These are phyloP conservation scores for Anastrepha ludens DNA, from an alignment of 1,140 invertebrate genomes.

Conservation along the genomic window DNA sequence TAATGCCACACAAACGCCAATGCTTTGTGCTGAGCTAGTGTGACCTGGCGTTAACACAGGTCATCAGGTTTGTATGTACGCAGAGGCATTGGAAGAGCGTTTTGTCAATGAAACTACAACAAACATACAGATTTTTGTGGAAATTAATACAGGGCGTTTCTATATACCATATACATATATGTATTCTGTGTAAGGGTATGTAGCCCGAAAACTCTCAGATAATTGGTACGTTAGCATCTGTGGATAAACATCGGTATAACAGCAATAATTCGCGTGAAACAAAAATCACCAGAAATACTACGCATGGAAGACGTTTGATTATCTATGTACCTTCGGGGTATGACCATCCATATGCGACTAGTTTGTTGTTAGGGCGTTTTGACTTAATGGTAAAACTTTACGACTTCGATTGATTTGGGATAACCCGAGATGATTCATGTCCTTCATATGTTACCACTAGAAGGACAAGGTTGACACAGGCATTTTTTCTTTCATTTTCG, in stretches of 20 bases:
- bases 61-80: not conserved
- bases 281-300: not conserved
- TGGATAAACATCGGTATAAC: not conserved
- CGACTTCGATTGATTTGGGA: not conserved
- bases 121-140: not conserved
- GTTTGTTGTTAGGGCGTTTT: slow-evolving; percentile 26
- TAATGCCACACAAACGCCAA: not conserved
- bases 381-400: slow-evolving; percentile 30
- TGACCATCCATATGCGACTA: not conserved
- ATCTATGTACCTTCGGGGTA: not conserved
- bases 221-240: not conserved
- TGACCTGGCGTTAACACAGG: not conserved
- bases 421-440: not conserved
- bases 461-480: too few relatives aligned
- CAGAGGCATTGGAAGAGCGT: not conserved
- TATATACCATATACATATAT: too few relatives aligned
- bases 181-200: too few relatives aligned
- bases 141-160: not conserved
- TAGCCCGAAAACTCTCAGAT: not conserved
- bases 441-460: not conserved
- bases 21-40: not conserved
- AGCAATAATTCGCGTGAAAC: not conserved
- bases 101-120: not conserved
- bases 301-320: not conserved
- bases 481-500: too few relatives aligned